Evolutionary conservation across 2,797 vertebrate species (phyloP).

Genomic region (Cuculus canorus): DNA sequence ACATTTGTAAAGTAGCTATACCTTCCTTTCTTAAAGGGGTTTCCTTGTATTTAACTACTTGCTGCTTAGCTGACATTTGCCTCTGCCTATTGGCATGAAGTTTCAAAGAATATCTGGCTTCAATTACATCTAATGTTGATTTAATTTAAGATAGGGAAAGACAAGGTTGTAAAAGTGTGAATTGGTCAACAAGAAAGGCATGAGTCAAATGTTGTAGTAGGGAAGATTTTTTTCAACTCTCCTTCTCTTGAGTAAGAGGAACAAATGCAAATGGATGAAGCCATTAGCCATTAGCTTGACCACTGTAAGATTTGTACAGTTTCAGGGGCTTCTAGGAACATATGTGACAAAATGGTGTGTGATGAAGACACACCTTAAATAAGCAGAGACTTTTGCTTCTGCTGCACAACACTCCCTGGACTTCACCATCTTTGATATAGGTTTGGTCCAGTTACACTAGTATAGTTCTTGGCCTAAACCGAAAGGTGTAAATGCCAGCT

Average conservation of each 20-base stretch:
- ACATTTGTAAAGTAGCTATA: neutral
- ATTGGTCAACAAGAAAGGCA: slow-evolving; percentile 19
- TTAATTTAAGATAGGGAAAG: slow-evolving; percentile 33
- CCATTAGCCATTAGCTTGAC: neutral
- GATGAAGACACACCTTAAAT: fast-evolving
- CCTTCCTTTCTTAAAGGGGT: neutral
- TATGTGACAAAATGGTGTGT: fast-evolving
- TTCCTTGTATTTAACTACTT: neutral
- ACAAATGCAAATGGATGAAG: neutral
- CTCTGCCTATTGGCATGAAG: neutral
- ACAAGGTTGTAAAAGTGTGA: neutral
- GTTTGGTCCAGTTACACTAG: neutral
- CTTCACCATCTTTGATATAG: fast-evolving
- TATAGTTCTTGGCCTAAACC: fast-evolving
- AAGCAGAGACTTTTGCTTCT: neutral
- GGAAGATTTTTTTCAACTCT: slow-evolving; percentile 19
- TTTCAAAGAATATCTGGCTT: slow-evolving; percentile 22
- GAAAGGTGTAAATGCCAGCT: neutral
- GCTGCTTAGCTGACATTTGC: neutral
- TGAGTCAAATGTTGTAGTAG: neutral
- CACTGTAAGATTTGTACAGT: neutral
- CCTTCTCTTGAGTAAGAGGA: neutral
- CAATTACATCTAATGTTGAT: slow-evolving; percentile 9
- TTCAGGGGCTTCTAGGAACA: neutral
- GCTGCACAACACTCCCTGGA: neutral